phyloP scores from a whole-genome alignment of 2,888 invertebrate genomes.

The Operophtera brumata region DNA sequence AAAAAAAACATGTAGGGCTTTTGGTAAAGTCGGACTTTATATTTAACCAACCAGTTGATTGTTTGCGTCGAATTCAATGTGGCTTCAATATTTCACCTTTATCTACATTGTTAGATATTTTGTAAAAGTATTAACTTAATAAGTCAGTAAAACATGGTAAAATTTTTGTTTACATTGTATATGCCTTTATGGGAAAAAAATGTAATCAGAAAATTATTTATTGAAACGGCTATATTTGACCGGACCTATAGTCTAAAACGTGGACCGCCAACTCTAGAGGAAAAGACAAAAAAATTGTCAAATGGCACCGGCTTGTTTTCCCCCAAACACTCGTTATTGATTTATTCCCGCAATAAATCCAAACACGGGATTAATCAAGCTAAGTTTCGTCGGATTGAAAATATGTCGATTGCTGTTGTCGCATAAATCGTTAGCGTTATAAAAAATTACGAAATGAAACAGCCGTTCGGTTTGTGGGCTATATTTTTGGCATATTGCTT shows the following conservation, averaged over 20 bases:
- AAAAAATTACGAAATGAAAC: conserved; percentile 34
- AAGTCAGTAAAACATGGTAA: no score
- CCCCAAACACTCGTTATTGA: conserved; percentile 55
- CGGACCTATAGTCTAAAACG: background rate
- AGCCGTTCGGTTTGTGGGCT: conserved; percentile 21
- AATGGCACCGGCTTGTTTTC: conserved; percentile 55
- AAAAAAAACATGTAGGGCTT: background rate
- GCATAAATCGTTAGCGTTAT: conserved; percentile 31
- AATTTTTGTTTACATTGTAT: no score
- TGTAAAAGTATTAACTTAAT: no score
- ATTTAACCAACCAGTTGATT: no score
- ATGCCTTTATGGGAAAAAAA: no score
- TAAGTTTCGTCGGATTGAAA: conserved; percentile 62
- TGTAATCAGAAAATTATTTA: no score
- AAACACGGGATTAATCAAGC: conserved; percentile 70
- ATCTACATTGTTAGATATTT: no score
- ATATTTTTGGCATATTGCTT: conserved; percentile 23
- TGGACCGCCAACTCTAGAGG: conserved; percentile 15
- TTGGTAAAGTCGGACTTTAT: background rate
- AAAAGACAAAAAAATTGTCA: conserved; percentile 55
- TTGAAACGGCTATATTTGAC: background rate
- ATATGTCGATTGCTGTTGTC: conserved; percentile 52
- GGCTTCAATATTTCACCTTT: no score
- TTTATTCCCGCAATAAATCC: conserved; percentile 74
- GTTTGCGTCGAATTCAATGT: no score